These are phyloP conservation scores for Holothuria leucospilota DNA, from an alignment of 53 echinoderm and acorn worm species.

Conservation along the genomic window DNA sequence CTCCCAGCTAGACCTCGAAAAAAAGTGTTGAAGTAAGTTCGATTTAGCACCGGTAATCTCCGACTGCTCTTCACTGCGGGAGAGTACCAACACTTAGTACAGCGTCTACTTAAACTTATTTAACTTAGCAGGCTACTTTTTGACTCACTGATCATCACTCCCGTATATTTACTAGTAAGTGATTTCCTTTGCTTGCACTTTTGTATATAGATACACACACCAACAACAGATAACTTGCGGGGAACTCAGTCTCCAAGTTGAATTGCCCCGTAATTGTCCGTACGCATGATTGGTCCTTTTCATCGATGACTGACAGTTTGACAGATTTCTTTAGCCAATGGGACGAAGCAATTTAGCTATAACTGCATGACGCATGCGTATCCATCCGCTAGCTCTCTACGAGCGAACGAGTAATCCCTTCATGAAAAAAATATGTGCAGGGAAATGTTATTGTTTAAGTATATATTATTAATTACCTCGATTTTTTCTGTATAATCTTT, in stretches of 20 bases:
- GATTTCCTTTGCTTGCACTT: constrained; percentile 48
- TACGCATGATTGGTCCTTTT: constrained; percentile 55
- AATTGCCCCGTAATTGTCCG: constrained; percentile 61
- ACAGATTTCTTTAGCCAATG: constrained; percentile 53
- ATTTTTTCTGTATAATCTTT: too few relatives aligned
- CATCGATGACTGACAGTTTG: constrained; percentile 51
- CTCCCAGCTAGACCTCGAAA: constrained; percentile 37
- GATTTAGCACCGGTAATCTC: constrained; percentile 20
- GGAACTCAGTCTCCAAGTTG: constrained; percentile 37
- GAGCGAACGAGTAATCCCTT: background rate
- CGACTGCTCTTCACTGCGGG: constrained; percentile 45
- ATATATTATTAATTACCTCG: too few relatives aligned
- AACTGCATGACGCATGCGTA: constrained; percentile 40
- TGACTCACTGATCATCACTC: constrained; percentile 15
- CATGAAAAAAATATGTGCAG: too few relatives aligned
- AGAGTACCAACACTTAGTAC: constrained; percentile 42
- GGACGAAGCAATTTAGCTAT: constrained; percentile 56
- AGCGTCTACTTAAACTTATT: constrained; percentile 32
- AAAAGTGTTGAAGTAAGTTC: constrained; percentile 31
- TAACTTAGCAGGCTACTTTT: constrained; percentile 47
- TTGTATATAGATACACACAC: constrained; percentile 54
- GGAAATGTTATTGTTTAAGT: too few relatives aligned
- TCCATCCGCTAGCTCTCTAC: background rate
- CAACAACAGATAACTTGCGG: constrained; percentile 31
- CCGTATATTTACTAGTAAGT: constrained; percentile 45